Percentiles rank a stretch among this genome's conserved stretches.
phyloP scores from a whole-genome alignment of 1,140 invertebrate genomes.

The Brachionus asplanchnoidis region DNA sequence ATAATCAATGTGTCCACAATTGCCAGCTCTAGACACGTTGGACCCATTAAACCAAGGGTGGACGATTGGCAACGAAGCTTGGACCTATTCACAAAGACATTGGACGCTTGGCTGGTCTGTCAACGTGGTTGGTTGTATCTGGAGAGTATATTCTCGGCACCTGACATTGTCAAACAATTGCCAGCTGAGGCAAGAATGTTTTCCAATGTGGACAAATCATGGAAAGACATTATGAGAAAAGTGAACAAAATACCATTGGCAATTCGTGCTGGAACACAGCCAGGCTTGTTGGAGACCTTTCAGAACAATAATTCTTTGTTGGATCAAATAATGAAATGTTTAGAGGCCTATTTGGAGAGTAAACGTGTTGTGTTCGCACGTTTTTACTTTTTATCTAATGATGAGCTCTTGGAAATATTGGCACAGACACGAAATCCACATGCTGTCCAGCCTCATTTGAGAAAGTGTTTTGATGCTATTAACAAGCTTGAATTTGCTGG shows the following conservation, averaged over 20 bases:
- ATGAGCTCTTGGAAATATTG: conserved; percentile 57
- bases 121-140: conserved; percentile 41
- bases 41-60: conserved; percentile 71
- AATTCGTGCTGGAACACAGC: conserved; percentile 55
- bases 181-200: conserved; percentile 78
- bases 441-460: conserved; percentile 77
- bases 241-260: conserved; percentile 55
- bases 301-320: conserved; percentile 57
- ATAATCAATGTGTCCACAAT: conserved; percentile 79
- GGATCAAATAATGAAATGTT: conserved; percentile 58
- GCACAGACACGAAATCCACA: conserved; percentile 72
- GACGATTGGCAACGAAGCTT: conserved; percentile 72
- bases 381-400: conserved; percentile 59
- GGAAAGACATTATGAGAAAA: conserved; percentile 73
- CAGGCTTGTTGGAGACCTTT: conserved; percentile 55
- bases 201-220: conserved; percentile 74
- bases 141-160: conserved; percentile 53
- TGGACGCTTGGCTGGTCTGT: conserved; percentile 55
- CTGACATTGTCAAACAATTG: conserved; percentile 78
- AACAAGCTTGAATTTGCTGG: conserved; percentile 69
- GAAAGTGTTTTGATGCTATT: conserved; percentile 79
- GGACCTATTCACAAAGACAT: conserved; percentile 69
- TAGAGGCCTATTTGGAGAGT: conserved; percentile 57
- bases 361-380: conserved; percentile 57
- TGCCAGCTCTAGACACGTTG: conserved; percentile 72